Evolutionary conservation across 2,113 vertebrate genomes (phyloP), one percentile per base, ranked within the genome.

Genomic region (Accipiter cooperii): DNA sequence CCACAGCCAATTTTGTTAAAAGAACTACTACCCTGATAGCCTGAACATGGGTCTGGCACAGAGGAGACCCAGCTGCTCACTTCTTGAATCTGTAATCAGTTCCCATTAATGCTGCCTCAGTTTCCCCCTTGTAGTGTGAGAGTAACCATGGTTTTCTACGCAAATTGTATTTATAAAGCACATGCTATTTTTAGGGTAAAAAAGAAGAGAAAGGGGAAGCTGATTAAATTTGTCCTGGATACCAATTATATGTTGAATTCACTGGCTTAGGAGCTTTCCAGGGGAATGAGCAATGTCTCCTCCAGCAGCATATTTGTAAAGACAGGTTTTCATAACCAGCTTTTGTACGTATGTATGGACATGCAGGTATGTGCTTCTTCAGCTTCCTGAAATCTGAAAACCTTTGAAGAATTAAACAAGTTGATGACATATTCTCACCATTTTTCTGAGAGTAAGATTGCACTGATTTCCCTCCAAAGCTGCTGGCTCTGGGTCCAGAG

Each of bases 141-240:
- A 79, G 20, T 69, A 78, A 86, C 85, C 55, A 69, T 26, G 61
- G 44, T 85, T 92, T 74, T 92, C 74, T 79, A 60, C 70, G 54
- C 61, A 68, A 65, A 57, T 8, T 65, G 57, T 25, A 64, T 87
- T 85, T 89, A 73, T 49, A 58, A 95, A 87, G 81, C 63, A 76
- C 28, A 19, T 1, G 4, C 49, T 96, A 83, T 94, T 96, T 95
- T 96, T 80, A 96, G 40, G 44, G 70, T 0, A 1, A 92, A 81
- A 55, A 89, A 87, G 73, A 89, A 76, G 55, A 17, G 34, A 89
- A 54, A 1, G 1, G 40, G 69, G 61, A 84, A 89, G 38, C 40
- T 91, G 95, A 89, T 87, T 91, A 84, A 69, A 85, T 87, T 84
- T 93, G 42, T 91, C 54, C 84, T 94, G 93, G 61, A 89, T 89